Conservation (phyloP, 1,140 invertebrate species). For the Triops longicaudatus region DNA sequence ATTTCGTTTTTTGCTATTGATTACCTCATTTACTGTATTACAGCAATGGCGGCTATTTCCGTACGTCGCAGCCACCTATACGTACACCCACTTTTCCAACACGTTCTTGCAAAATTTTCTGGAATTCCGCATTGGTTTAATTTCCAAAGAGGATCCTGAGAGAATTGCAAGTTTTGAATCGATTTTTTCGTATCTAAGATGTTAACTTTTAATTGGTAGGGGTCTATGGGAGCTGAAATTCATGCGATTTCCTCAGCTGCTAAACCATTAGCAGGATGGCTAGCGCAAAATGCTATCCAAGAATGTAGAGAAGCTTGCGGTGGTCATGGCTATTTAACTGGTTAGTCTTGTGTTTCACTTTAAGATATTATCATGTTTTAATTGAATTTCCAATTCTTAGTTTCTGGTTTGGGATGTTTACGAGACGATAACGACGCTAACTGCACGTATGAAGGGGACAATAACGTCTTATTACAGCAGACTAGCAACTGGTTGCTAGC, state of each 20-base stretch:
- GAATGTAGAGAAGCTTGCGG: constrained; percentile 85
- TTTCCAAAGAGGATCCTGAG: constrained; percentile 28
- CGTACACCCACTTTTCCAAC: constrained; percentile 59
- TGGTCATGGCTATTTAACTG: constrained; percentile 61
- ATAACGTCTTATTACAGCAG: constrained; percentile 90
- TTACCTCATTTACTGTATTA: not conserved
- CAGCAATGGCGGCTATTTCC: constrained; percentile 87
- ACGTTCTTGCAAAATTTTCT: constrained; percentile 50
- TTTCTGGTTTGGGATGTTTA: constrained; percentile 67
- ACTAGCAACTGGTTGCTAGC: constrained; percentile 79
- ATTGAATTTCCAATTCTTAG: constrained; percentile 36
- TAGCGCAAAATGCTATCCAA: constrained; percentile 71
- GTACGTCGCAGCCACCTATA: constrained; percentile 71
- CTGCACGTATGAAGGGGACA: constrained; percentile 92
- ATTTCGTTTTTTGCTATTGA: too few relatives aligned
- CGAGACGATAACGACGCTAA: constrained; percentile 84
- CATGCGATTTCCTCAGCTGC: constrained; percentile 80
- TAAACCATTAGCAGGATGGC: constrained; percentile 82
- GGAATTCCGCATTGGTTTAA: constrained; percentile 44
- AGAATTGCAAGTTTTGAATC: constrained; percentile 23
- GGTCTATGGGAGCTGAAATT: constrained; percentile 69
- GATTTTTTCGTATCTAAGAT: not conserved
- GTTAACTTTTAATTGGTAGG: constrained; percentile 37
- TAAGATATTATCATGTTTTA: not conserved
- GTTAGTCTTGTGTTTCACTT: not conserved